Evolutionary conservation across 2,888 invertebrate species (phyloP), one percentile per base, ranked within the genome.

Genomic region (Fragum fragum): DNA sequence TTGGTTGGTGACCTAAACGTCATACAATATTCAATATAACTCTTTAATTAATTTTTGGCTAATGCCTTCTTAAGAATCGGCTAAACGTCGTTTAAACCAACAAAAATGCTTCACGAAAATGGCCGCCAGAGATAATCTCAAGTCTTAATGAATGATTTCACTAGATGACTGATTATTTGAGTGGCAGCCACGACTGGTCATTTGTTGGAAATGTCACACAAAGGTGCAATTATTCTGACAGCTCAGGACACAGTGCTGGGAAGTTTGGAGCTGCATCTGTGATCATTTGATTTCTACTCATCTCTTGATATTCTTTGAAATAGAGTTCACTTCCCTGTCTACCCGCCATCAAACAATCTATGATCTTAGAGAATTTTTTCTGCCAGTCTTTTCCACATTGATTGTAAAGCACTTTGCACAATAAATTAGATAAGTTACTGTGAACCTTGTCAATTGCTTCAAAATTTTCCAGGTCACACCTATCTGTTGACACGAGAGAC

Each of bases 281-380:
- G 3, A 86, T 66, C 86, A 86, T 81, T 29, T 83, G 80, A 72
- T 83, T 70, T 47, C 76, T 42, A 63, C 86, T 83, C 75, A 86
- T 72, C 42, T 81, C 77, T 52, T 81, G 72, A 39, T 86, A 86
- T 55, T 86, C 86, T 29, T 79, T 83, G 42, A 76, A 86, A 39
- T 83, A 86, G 16, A 73, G 72, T 57, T 86, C 81, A 6, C 83
- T 74, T 16, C 81, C 76, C 6, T 73, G 72, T 2, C 86, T 70
- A 61, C 76, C 52, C 14, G 72, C 72, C 14, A 66, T 71, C n/a
- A 86, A 63, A 32, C 73, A 63, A 36, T 83, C 83, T 39, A 86
- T 77, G 39, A 86, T 80, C 59, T 83, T 83, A 6, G 83, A 11
- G 57, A 86, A 83, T 29, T 82, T 68, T 29, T 70, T 76, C n/a